Percentiles rank a stretch among this genome's conserved stretches.
phyloP scores from a whole-genome alignment of 2,888 invertebrate genomes.

The Cremastobaeus sp. region DNA sequence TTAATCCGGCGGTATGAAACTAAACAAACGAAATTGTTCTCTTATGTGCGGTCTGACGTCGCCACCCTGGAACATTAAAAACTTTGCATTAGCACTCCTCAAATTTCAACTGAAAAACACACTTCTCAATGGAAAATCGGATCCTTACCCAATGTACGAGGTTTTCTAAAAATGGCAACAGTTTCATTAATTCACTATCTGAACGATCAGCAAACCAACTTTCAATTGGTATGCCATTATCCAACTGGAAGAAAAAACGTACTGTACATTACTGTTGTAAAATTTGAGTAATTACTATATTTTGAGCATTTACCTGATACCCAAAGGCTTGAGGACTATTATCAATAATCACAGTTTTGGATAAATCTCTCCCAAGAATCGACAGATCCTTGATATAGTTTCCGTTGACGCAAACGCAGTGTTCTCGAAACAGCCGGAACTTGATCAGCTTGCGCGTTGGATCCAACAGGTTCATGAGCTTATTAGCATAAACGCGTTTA shows the following conservation, averaged over 20 bases:
- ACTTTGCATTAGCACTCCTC: conserved; percentile 53
- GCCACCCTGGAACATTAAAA: conserved; percentile 85
- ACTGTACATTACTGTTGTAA: no score
- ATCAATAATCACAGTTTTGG: conserved; percentile 92
- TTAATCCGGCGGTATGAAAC: conserved; percentile 92
- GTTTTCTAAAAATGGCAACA: conserved; percentile 94
- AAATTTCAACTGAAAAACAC: no score
- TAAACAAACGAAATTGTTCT: conserved; percentile 93
- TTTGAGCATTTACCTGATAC: conserved; percentile 84
- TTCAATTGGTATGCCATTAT: conserved; percentile 98
- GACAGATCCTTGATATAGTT: conserved; percentile 97
- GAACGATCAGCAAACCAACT: conserved; percentile 96
- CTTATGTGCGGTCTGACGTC: conserved; percentile 95
- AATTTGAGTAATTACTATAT: conserved; percentile 1
- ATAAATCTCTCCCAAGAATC: conserved; percentile 93
- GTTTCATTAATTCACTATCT: conserved; percentile 93
- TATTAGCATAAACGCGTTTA: conserved; percentile 96
- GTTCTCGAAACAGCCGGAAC: conserved; percentile 95
- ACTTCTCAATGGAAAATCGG: background rate
- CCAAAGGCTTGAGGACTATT: conserved; percentile 97
- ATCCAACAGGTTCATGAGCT: conserved; percentile 93
- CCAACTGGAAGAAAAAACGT: conserved; percentile 82
- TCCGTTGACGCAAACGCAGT: conserved; percentile 96
- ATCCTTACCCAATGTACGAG: conserved; percentile 85
- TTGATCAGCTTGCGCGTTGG: conserved; percentile 93